phyloP scores from a whole-genome alignment of 2,888 invertebrate genomes.

The Timandra comae region DNA sequence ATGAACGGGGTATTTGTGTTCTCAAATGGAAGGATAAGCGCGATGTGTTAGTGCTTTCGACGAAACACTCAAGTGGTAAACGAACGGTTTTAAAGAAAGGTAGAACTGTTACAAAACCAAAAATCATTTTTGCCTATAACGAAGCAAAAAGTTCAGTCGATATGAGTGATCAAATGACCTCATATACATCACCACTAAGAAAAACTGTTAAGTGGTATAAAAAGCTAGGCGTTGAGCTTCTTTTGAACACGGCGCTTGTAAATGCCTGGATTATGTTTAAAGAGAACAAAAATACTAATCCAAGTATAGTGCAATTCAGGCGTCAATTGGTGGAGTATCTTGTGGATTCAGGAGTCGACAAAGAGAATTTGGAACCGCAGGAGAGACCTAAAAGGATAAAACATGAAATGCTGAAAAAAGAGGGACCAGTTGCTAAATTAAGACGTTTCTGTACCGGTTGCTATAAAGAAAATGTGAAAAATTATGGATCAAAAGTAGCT shows the following conservation, averaged over 20 bases:
- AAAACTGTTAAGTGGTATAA: conserved; percentile 40
- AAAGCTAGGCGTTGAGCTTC: conserved; percentile 33
- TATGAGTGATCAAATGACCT: conserved; percentile 34
- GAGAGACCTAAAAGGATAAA: conserved; percentile 14
- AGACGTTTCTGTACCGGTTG: conserved; percentile 13
- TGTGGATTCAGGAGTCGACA: conserved; percentile 6
- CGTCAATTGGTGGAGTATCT: conserved; percentile 5
- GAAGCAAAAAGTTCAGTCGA: conserved; percentile 33
- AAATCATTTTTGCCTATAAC: conserved; percentile 32
- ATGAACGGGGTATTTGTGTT: conserved; percentile 26
- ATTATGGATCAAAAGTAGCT: conserved; percentile 10
- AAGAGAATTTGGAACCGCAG: neutral
- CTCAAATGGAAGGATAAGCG: conserved; percentile 26
- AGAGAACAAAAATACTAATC: conserved; percentile 10
- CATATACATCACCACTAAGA: conserved; percentile 29
- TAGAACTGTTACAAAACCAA: conserved; percentile 21
- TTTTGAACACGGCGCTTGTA: conserved; percentile 31
- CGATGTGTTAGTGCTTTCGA: conserved; percentile 27
- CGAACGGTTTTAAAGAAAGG: conserved; percentile 19
- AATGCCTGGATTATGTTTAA: conserved; percentile 26
- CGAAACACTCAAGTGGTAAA: conserved; percentile 29
- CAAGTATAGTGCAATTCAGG: neutral
- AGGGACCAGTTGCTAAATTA: conserved; percentile 9
- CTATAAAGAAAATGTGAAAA: conserved; percentile 11
- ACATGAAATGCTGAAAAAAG: conserved; percentile 11